These are phyloP conservation scores for Apis laboriosa DNA, from an alignment of 1,140 invertebrate genomes.

Conservation along the genomic window DNA sequence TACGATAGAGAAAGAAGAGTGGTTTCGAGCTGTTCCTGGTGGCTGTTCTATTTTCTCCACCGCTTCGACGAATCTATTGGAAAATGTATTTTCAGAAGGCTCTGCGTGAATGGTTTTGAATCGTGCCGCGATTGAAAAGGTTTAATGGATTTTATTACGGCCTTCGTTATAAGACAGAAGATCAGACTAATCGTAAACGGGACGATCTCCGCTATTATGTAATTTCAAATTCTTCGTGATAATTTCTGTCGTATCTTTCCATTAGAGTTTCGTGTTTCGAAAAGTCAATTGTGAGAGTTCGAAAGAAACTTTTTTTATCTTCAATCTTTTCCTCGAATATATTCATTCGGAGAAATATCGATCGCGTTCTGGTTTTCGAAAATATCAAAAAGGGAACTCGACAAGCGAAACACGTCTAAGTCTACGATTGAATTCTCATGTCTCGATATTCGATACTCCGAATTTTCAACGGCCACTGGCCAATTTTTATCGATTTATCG, in stretches of 20 bases:
- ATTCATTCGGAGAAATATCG: neutral
- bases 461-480: neutral
- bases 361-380: neutral
- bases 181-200: neutral
- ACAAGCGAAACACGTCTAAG: neutral
- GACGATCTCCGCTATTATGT: neutral
- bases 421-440: conserved; percentile 4
- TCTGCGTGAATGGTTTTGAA: conserved; percentile 5
- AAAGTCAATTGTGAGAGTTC: no score
- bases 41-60: conserved; percentile 11
- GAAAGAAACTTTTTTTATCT: no score
- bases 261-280: no score
- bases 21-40: neutral
- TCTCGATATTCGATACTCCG: neutral
- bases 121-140: neutral
- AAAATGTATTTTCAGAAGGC: conserved; percentile 27
- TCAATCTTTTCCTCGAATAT: no score
- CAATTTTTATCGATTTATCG: conserved; percentile 27
- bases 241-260: neutral
- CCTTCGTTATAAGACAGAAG: neutral
- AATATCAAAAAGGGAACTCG: neutral
- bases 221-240: neutral
- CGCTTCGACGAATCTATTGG: conserved; percentile 25
- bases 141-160: neutral
- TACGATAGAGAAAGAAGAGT: neutral